Base-by-base conservation (phyloP, 2,113 vertebrate species). In the Chitala chitala region DNA sequence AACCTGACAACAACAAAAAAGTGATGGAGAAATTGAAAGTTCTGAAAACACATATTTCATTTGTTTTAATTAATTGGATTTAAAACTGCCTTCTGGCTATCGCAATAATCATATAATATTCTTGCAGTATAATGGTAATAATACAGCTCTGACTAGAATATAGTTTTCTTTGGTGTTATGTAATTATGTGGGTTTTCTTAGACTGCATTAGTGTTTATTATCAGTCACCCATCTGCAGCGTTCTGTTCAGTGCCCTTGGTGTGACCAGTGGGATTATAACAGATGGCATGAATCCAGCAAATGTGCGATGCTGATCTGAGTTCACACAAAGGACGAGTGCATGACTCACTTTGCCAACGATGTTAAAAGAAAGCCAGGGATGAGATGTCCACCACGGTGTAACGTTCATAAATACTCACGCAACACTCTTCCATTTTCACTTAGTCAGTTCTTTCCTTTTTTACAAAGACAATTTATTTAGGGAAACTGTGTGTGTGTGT, bases 341-440 rank as follows among this genome's bases (percentile, higher is more conserved):
- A 48, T 73, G 58, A 71, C 40, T 73, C 40, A 51, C 31, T 73
- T 42, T 48, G 53, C 7, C 26, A 40, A 71, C 15, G 15, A 54
- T 40, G 15, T 55, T 20, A 22, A 40, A 20, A n/a, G 20, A 20
- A 17, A 44, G 7, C 50, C 13, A 31, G 51, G 46, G 70, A 44
- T 38, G 44, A 58, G 36, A 38, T 20, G 63, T 20, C 64, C 33
- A 44, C 10, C 24, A 44, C 20, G 13, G 2, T 3, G 20, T 13
- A 20, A 53, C 13, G 46, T 20, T n/a, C n/a, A n/a, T n/a, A n/a
- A n/a, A n/a, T n/a, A n/a, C n/a, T n/a, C n/a, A n/a, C n/a, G n/a
- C n/a, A n/a, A n/a, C n/a, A n/a, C n/a, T n/a, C n/a, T n/a, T n/a
- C n/a, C n/a, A n/a, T n/a, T n/a, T n/a, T n/a, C n/a, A n/a, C n/a